Percentiles rank a stretch among this genome's conserved stretches.
These are phyloP conservation scores for Poecilobothrus nobilitatus DNA, from an alignment of 2,888 invertebrate species.

Conservation along the genomic window DNA sequence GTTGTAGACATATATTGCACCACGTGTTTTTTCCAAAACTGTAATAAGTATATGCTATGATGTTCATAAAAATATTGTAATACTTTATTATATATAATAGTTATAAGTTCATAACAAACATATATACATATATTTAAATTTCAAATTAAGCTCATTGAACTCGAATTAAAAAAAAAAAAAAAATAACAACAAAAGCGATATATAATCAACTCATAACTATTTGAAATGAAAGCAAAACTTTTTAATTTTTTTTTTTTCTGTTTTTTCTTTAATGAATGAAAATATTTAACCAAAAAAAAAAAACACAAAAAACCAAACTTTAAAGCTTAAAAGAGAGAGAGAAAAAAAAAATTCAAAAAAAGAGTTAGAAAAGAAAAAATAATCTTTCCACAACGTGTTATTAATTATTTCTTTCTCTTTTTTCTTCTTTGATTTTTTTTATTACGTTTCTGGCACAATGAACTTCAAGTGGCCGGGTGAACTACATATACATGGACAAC, in stretches of 20 bases:
- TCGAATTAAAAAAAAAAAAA: neutral
- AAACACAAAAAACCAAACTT: neutral
- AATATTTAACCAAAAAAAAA: neutral
- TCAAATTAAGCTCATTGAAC: neutral
- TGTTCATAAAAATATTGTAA: too few species aligned
- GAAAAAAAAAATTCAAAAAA: neutral
- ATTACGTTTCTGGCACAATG: slow-evolving; percentile 10
- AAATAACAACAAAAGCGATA: too few species aligned
- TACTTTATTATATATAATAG: neutral
- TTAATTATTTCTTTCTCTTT: neutral
- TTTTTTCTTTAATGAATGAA: neutral
- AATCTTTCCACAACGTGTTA: neutral
- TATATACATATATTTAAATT: neutral
- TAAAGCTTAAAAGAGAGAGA: neutral
- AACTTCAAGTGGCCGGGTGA: slow-evolving; percentile 12
- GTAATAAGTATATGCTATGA: too few species aligned
- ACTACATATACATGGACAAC: slow-evolving; percentile 9
- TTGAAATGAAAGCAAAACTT: slow-evolving; percentile 5
- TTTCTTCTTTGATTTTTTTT: neutral
- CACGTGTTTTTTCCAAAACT: too few species aligned
- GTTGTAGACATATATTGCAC: too few species aligned
- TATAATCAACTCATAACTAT: neutral
- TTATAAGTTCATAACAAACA: neutral
- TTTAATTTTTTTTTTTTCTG: neutral
- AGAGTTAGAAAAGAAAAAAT: too few species aligned